These are phyloP conservation scores for Pemphigus obesinymphae DNA, from an alignment of 1,140 invertebrate species.

Conservation along the genomic window DNA sequence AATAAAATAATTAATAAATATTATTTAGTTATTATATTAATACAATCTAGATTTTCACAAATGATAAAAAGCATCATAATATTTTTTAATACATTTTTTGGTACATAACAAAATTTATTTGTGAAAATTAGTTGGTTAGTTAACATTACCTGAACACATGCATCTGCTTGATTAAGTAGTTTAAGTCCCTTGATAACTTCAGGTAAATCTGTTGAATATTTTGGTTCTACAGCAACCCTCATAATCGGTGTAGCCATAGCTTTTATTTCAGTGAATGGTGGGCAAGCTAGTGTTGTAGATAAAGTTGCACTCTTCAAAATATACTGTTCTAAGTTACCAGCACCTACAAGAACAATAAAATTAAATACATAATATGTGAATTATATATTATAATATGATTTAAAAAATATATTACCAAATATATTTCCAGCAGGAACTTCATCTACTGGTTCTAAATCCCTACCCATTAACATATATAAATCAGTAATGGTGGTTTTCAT, in stretches of 20 bases:
- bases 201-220: slow-evolving; percentile 72
- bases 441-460: slow-evolving; percentile 77
- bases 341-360: slow-evolving; percentile 58
- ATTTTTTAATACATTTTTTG: too few species aligned
- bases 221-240: slow-evolving; percentile 89
- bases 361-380: not conserved
- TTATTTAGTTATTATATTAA: not conserved
- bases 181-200: slow-evolving; percentile 71
- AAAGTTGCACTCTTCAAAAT: slow-evolving; percentile 87
- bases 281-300: slow-evolving; percentile 76
- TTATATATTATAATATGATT: not conserved
- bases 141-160: slow-evolving; percentile 67
- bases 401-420: slow-evolving; percentile 55
- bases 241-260: slow-evolving; percentile 82
- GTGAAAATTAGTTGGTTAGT: too few species aligned
- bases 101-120: too few species aligned
- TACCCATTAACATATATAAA: slow-evolving; percentile 89
- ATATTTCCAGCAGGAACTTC: slow-evolving; percentile 85
- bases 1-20: not conserved
- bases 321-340: slow-evolving; percentile 75
- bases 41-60: too few species aligned
- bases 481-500: slow-evolving; percentile 61
- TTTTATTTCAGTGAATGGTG: slow-evolving; percentile 81
- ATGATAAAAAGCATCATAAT: too few species aligned
- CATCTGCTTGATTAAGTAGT: slow-evolving; percentile 86